phyloP scores from a whole-genome alignment of 2,797 vertebrate species.

The Xenops minutus region DNA sequence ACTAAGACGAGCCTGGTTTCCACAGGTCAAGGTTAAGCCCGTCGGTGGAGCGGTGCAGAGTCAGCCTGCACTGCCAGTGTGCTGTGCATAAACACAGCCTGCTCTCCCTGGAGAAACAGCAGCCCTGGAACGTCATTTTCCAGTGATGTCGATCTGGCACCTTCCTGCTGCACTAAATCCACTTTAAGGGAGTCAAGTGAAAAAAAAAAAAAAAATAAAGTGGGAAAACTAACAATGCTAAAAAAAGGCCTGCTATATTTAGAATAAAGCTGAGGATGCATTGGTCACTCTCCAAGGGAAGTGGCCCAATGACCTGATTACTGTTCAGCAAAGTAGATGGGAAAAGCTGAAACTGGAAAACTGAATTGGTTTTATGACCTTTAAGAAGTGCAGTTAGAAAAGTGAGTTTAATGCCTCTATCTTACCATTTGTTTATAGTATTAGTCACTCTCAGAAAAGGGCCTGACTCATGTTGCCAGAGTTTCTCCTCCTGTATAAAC shows the following conservation, averaged over 20 bases:
- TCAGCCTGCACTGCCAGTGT: not conserved
- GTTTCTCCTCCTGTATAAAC: conserved; percentile 22
- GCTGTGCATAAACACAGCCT: conserved; percentile 20
- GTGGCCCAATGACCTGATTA: conserved; percentile 77
- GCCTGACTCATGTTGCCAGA: not conserved
- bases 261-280: conserved; percentile 55
- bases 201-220: not conserved
- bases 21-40: not conserved
- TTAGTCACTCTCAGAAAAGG: conserved; percentile 54
- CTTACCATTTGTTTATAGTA: conserved; percentile 48
- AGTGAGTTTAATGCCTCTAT: conserved; percentile 50
- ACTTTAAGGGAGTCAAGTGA: not conserved
- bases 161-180: conserved; percentile 32
- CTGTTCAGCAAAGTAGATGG: conserved; percentile 53
- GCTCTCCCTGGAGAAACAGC: conserved; percentile 27
- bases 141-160: conserved; percentile 62
- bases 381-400: conserved; percentile 53
- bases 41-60: not conserved
- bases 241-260: conserved; percentile 73
- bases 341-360: conserved; percentile 75
- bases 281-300: conserved; percentile 69
- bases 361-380: conserved; percentile 59
- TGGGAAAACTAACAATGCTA: conserved; percentile 64
- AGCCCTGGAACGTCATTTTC: conserved; percentile 56
- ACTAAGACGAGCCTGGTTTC: not conserved